These are phyloP conservation scores for Zaprionus ornatus DNA, from an alignment of 1,140 invertebrate species.

Conservation along the genomic window DNA sequence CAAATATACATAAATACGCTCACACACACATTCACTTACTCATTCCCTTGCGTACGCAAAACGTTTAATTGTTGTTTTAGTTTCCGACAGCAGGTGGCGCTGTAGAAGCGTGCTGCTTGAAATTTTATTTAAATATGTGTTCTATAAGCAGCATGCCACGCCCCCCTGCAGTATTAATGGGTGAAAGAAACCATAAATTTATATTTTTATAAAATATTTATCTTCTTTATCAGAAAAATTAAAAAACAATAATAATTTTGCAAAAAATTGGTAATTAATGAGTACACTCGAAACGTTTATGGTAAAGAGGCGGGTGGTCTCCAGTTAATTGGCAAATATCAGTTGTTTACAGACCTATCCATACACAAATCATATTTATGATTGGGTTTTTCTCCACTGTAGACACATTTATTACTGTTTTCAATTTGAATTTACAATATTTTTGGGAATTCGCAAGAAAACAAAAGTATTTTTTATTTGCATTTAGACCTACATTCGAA, in stretches of 20 bases:
- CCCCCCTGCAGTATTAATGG: neutral
- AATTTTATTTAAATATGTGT: constrained; percentile 10
- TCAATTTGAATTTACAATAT: neutral
- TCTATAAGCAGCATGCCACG: neutral
- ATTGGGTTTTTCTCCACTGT: neutral
- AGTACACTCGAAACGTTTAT: neutral
- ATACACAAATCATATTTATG: neutral
- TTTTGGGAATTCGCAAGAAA: neutral
- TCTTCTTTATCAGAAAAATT: neutral
- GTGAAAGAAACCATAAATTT: neutral
- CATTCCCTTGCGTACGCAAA: neutral
- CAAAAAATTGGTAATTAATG: neutral
- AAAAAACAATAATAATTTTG: neutral
- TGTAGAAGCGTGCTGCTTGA: constrained; percentile 34
- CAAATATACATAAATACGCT: neutral
- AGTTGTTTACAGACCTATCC: neutral
- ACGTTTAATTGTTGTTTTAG: constrained; percentile 33
- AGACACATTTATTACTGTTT: neutral
- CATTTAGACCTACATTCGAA: neutral
- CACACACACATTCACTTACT: neutral
- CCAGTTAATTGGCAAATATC: neutral
- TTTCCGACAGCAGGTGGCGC: constrained; percentile 54
- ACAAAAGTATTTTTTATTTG: neutral
- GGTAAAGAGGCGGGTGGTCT: neutral
- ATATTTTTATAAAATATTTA: too few species aligned